Conservation (phyloP, 2,888 invertebrate genomes). For the Diaperis boleti region DNA sequence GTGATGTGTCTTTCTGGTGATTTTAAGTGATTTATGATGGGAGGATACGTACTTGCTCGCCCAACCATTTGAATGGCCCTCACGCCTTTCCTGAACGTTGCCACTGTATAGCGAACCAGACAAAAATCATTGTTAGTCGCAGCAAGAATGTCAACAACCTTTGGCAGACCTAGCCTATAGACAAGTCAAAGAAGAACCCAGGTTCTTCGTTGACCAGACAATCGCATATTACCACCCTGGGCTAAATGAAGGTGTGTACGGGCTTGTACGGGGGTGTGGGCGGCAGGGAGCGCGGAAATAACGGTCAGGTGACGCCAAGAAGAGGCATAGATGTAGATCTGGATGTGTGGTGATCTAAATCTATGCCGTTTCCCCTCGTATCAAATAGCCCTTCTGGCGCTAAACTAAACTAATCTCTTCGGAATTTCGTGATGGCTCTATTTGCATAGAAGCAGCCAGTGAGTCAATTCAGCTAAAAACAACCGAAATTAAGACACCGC, state of each 20-base stretch:
- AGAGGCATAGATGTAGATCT: too few relatives aligned
- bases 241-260: conserved; percentile 14
- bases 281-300: too few relatives aligned
- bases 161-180: conserved; percentile 49
- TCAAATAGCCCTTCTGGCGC: conserved; percentile 7
- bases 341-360: too few relatives aligned
- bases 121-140: conserved; percentile 68
- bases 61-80: conserved; percentile 99
- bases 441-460: conserved; percentile 33
- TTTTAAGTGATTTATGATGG: conserved; percentile 22
- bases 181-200: conserved; percentile 24
- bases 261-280: conserved; percentile 1
- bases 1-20: conserved; percentile 26
- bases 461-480: conserved; percentile 20
- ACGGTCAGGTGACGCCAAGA: too few relatives aligned
- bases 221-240: conserved; percentile 33
- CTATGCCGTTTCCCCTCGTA: background rate
- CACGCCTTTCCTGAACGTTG: conserved; percentile 99
- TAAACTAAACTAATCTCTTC: conserved; percentile 1
- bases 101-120: conserved; percentile 80
- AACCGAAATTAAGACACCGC: conserved; percentile 23
- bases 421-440: conserved; percentile 1
- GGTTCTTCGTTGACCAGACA: conserved; percentile 19
- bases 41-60: conserved; percentile 94
- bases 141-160: conserved; percentile 55